phyloP scores from a whole-genome alignment of 2,888 invertebrate species.

The Xestia sexstrigata region DNA sequence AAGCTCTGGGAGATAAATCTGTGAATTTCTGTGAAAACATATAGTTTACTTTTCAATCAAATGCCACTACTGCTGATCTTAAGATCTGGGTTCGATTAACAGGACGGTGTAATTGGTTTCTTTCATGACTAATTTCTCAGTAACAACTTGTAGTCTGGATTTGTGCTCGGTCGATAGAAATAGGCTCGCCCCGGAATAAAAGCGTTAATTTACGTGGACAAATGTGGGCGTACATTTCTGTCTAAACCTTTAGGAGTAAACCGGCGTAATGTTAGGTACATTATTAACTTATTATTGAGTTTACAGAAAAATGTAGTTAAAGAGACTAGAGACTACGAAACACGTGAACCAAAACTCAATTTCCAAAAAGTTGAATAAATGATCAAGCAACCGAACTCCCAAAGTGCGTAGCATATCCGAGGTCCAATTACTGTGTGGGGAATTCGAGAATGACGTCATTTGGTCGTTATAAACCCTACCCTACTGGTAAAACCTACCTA shows the following conservation, averaged over 20 bases:
- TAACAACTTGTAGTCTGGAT: not conserved
- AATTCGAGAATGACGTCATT: slow-evolving; percentile 64
- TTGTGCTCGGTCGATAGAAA: not conserved
- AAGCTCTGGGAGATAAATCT: not conserved
- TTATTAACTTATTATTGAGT: not conserved
- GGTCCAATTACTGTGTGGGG: slow-evolving; percentile 48
- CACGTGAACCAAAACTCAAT: not conserved
- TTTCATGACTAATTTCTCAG: not conserved
- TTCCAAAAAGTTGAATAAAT: slow-evolving; percentile 22
- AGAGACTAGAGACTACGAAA: not conserved
- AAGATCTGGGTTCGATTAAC: not conserved
- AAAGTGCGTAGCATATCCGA: slow-evolving; percentile 21
- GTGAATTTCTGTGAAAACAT: not conserved
- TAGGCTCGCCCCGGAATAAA: not conserved
- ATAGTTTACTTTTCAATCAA: not conserved
- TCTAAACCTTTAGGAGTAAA: not conserved
- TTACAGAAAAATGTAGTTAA: not conserved
- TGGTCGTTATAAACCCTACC: slow-evolving; percentile 49
- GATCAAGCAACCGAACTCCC: slow-evolving; percentile 16
- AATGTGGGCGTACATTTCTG: not conserved
- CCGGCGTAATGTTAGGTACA: not conserved
- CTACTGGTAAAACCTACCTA: slow-evolving; percentile 19
- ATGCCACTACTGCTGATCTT: not conserved
- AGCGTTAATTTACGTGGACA: not conserved
- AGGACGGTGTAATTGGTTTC: not conserved